A percentile compares a stretch with the other conserved stretches of the same genome.
Evolutionary conservation across 1,140 invertebrate genomes (phyloP).

Genomic region (Carposina sasakii): DNA sequence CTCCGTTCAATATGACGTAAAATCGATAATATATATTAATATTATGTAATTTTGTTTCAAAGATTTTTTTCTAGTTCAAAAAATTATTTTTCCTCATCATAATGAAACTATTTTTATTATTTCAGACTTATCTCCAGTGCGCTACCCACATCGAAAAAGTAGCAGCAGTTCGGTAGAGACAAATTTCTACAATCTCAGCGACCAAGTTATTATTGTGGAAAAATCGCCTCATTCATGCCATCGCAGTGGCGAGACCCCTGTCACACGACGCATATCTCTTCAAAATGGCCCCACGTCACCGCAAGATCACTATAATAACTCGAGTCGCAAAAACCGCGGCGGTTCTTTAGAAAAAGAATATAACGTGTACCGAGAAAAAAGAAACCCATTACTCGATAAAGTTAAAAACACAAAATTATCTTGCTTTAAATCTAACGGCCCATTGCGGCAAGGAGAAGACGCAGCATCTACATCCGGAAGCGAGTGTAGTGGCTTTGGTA

Average conservation of each 20-base stretch:
- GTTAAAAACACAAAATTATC: constrained; percentile 81
- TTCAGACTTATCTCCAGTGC: constrained; percentile 79
- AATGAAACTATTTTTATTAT: constrained; percentile 39
- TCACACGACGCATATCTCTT: constrained; percentile 58
- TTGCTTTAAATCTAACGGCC: constrained; percentile 75
- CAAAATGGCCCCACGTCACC: constrained; percentile 60
- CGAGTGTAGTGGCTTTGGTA: constrained; percentile 72
- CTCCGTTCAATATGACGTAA: too few species aligned
- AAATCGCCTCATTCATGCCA: constrained; percentile 67
- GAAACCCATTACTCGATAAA: constrained; percentile 79
- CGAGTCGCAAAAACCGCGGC: constrained; percentile 64
- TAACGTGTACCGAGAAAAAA: constrained; percentile 74
- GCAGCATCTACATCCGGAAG: constrained; percentile 67
- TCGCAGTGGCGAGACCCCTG: constrained; percentile 50
- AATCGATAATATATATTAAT: too few species aligned
- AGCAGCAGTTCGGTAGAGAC: constrained; percentile 79
- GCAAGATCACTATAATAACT: constrained; percentile 46
- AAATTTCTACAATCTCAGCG: constrained; percentile 78
- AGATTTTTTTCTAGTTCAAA: too few species aligned
- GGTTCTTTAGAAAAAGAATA: constrained; percentile 70
- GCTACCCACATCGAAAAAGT: constrained; percentile 77
- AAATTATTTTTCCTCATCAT: too few species aligned
- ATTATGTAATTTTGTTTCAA: too few species aligned
- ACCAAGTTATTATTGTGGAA: constrained; percentile 73
- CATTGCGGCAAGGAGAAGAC: constrained; percentile 63